Evolutionary conservation across 2,797 vertebrate species (phyloP).

Genomic region (Acrossocheilus fasciatus): DNA sequence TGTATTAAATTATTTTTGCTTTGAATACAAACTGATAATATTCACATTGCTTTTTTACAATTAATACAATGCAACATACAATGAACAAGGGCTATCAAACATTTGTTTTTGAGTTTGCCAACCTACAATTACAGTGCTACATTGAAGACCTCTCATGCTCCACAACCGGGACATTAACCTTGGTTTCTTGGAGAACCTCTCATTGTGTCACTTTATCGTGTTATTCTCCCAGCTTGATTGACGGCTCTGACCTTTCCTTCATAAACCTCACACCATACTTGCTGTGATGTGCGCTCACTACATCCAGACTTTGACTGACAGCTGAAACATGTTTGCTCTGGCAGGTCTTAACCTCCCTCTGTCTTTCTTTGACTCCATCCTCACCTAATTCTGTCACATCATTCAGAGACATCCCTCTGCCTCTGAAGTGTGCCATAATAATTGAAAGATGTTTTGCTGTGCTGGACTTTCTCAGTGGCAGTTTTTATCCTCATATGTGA

Average conservation of each 20-base stretch:
- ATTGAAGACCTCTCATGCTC: neutral
- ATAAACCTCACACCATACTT: conserved; percentile 22
- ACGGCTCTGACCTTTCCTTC: conserved; percentile 54
- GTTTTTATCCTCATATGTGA: conserved; percentile 6
- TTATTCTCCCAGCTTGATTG: conserved; percentile 44
- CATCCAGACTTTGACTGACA: conserved; percentile 42
- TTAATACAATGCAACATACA: too few relatives aligned
- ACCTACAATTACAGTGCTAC: neutral
- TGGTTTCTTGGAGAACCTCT: neutral
- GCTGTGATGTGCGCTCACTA: conserved; percentile 25
- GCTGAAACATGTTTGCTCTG: conserved; percentile 15
- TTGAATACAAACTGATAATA: neutral
- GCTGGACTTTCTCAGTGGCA: neutral
- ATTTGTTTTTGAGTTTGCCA: neutral
- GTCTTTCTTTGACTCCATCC: conserved; percentile 24
- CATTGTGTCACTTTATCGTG: neutral
- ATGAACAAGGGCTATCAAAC: neutral
- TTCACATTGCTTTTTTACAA: neutral
- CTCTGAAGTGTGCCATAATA: neutral
- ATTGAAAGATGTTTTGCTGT: conserved; percentile 16
- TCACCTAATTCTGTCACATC: conserved; percentile 1
- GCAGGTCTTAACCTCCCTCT: conserved; percentile 21
- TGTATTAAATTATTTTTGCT: neutral
- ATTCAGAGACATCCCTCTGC: neutral
- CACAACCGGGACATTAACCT: neutral